Conservation (phyloP, 2,113 vertebrate species). For the Regulus satrapa region DNA sequence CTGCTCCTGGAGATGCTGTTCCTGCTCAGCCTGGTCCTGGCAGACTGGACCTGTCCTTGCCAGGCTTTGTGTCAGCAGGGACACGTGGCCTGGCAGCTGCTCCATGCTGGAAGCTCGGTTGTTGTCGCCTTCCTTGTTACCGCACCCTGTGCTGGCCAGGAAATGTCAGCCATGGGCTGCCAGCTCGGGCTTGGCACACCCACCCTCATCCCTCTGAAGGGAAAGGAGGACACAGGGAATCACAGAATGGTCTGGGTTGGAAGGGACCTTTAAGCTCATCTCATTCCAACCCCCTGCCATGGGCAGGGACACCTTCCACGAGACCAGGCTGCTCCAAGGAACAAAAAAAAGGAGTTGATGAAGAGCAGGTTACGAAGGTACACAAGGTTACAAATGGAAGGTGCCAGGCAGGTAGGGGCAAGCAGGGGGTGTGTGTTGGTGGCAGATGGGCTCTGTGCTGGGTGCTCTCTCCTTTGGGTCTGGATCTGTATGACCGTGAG, state of each 20-base stretch:
- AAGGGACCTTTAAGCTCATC: background rate
- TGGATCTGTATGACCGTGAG: background rate
- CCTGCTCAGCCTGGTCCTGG: constrained; percentile 15
- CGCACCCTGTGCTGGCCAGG: background rate
- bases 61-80: constrained; percentile 15
- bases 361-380: background rate
- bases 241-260: background rate
- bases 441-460: background rate
- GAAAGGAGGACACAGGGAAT: background rate
- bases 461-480: background rate
- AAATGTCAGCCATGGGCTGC: background rate
- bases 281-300: background rate
- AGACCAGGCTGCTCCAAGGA: background rate
- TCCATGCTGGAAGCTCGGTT: background rate
- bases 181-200: background rate
- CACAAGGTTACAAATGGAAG: background rate
- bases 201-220: background rate
- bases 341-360: background rate
- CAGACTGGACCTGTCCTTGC: background rate
- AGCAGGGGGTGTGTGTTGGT: background rate
- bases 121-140: background rate
- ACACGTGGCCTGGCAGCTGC: constrained; percentile 1
- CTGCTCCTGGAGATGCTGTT: constrained; percentile 27
- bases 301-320: background rate
- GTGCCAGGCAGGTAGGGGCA: background rate